Base-by-base conservation (phyloP, 2,888 invertebrate genomes). In the Cheilosia urbana region DNA sequence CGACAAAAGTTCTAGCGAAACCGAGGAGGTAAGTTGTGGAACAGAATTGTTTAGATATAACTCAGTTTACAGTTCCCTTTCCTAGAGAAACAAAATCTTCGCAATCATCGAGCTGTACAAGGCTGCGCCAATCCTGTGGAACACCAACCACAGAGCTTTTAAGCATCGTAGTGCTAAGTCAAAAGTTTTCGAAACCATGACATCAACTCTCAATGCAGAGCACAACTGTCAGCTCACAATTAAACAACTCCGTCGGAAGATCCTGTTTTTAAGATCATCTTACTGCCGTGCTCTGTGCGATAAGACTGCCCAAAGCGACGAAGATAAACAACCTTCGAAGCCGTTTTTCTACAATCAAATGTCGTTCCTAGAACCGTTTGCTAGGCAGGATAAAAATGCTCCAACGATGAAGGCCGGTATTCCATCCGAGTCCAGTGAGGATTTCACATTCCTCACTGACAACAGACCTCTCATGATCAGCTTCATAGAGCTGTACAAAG, bases 401-500 rank as follows among this genome's bases (percentile, higher is more conserved):
- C 37, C 69, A 0, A 15, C 3, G 3, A n/a, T 27, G 24, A 6
- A 66, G 62, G 51, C 24, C 9, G n/a, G 9, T 9, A 30, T 34
- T 11, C 30, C 7, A 2, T 40, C 5, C 4, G 53, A 57, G 1
- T 30, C 71, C 1, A 47, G 1, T 1, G 68, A 72, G 21, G 57
- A 78, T 30, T 83, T 73, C 17, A 58, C 30, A 0, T 83, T 51
- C 34, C 68, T 83, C 1, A 68, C 51, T 0, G 78, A 83, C 21
- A 78, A 83, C 30, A 55, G n/a, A 7, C 1, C 53, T 0, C 68
- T 83, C 15, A 78, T 83, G 83, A n/a, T 45, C 15, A 42, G 49
- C 15, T 83, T 83, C 30, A 83, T 83, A n/a, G 62, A 68, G 11
- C 55, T 63, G 7, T 83, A 73, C n/a, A 68, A 83, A 9, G 49